Percentiles rank a stretch among this genome's conserved stretches.
phyloP scores from a whole-genome alignment of 2,797 vertebrate species.

The Pseudocheirus occidentalis region DNA sequence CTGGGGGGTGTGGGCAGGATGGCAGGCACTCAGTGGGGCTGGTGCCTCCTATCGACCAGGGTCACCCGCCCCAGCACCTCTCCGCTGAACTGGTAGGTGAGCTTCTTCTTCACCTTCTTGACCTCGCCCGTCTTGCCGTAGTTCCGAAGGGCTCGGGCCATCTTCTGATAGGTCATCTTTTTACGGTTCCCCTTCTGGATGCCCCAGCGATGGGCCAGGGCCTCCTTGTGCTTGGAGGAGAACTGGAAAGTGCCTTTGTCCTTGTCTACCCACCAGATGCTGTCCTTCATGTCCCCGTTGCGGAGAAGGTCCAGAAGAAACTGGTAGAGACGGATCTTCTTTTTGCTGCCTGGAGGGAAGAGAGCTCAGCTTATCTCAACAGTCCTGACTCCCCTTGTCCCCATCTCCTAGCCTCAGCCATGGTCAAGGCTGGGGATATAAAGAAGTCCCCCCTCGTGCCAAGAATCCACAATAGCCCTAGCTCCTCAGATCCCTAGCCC shows the following conservation, averaged over 20 bases:
- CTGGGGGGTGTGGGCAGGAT: slow-evolving; percentile 49
- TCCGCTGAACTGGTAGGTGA: slow-evolving; percentile 99
- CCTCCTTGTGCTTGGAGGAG: slow-evolving; percentile 99
- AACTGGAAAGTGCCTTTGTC: slow-evolving; percentile 99
- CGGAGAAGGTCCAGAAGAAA: slow-evolving; percentile 97
- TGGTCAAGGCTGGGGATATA: too few relatives aligned
- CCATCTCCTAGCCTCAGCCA: not conserved
- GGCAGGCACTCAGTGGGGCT: slow-evolving; percentile 84
- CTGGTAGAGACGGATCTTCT: slow-evolving; percentile 99
- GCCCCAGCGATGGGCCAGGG: slow-evolving; percentile 96
- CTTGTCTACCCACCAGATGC: slow-evolving; percentile 99
- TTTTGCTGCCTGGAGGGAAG: slow-evolving; percentile 91
- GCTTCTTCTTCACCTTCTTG: slow-evolving; percentile 99
- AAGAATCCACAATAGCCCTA: not conserved
- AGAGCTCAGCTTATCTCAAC: slow-evolving; percentile 30
- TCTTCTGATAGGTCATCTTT: slow-evolving; percentile 99
- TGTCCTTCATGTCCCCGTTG: slow-evolving; percentile 98
- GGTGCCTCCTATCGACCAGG: slow-evolving; percentile 90
- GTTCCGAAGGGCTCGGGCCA: slow-evolving; percentile 98
- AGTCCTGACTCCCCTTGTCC: not conserved
- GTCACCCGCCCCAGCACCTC: slow-evolving; percentile 94
- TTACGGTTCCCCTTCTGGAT: slow-evolving; percentile 99
- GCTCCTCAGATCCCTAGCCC: not conserved
- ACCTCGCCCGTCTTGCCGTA: slow-evolving; percentile 99
- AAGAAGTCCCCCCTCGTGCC: too few relatives aligned